Evolutionary conservation across 2,888 invertebrate species (phyloP).

Genomic region (Ophraella communa): DNA sequence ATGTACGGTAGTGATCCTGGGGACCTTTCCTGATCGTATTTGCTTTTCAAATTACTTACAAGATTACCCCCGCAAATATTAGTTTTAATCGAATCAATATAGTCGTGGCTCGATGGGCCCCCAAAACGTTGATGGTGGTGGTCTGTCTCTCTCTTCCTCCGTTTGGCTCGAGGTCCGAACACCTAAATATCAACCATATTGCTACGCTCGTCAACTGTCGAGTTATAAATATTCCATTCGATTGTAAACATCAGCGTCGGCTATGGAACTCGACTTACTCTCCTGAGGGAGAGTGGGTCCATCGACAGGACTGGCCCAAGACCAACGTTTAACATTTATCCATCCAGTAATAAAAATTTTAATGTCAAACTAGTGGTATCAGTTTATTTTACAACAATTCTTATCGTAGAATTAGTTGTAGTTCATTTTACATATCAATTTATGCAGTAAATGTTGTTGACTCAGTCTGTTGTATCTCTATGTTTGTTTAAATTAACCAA

Average conservation of each 20-base stretch:
- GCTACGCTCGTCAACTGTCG: constrained; percentile 62
- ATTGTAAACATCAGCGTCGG: constrained; percentile 57
- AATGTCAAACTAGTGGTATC: no score
- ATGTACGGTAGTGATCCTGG: no score
- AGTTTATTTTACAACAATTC: no score
- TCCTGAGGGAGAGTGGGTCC: constrained; percentile 42
- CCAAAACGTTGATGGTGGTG: constrained; percentile 8
- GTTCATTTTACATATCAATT: no score
- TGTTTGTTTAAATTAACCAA: no score
- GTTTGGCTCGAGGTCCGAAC: no score
- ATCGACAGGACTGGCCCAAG: constrained; percentile 19
- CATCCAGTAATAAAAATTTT: no score
- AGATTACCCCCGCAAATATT: constrained; percentile 61
- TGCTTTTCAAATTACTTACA: constrained; percentile 60
- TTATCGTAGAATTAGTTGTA: no score
- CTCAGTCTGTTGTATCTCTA: no score
- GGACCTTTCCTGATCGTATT: constrained; percentile 55
- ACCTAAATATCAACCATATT: constrained; percentile 60
- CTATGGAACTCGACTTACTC: constrained; percentile 35
- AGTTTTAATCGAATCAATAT: constrained; percentile 61
- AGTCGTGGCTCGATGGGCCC: constrained; percentile 44
- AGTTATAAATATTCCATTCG: constrained; percentile 62
- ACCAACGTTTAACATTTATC: no score
- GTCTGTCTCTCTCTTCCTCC: neutral
- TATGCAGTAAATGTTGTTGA: no score